These are phyloP conservation scores for Lacerta viridis DNA, from an alignment of 2,797 vertebrate species.

Conservation along the genomic window DNA sequence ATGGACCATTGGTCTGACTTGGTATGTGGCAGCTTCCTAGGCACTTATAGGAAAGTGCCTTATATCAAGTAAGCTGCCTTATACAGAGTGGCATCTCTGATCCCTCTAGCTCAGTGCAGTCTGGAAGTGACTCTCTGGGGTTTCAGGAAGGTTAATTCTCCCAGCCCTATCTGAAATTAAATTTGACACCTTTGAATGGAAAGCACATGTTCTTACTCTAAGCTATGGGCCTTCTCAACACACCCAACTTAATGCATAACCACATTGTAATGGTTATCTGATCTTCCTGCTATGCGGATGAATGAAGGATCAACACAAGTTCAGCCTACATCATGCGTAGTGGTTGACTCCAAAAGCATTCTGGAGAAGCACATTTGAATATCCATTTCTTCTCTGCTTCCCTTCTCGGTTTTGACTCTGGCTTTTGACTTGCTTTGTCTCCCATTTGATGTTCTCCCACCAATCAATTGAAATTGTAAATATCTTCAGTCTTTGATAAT, in stretches of 20 bases:
- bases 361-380: neutral
- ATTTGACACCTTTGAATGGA: too few relatives aligned
- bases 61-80: neutral
- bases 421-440: neutral
- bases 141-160: too few relatives aligned
- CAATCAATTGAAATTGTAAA: constrained; percentile 22
- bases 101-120: neutral
- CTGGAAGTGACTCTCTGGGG: neutral
- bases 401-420: neutral
- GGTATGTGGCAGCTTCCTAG: too few relatives aligned
- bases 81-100: neutral
- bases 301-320: neutral
- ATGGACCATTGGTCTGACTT: too few relatives aligned
- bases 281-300: neutral
- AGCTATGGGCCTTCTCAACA: too few relatives aligned
- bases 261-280: neutral
- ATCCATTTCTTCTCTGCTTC: neutral
- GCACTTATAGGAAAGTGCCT: neutral
- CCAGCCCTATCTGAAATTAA: too few relatives aligned
- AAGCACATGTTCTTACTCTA: too few relatives aligned
- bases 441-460: neutral
- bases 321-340: neutral
- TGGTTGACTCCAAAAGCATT: neutral
- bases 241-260: too few relatives aligned
- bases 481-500: constrained; percentile 36